Evolutionary conservation across 2,888 invertebrate species (phyloP).

Genomic region (Dione juno): DNA sequence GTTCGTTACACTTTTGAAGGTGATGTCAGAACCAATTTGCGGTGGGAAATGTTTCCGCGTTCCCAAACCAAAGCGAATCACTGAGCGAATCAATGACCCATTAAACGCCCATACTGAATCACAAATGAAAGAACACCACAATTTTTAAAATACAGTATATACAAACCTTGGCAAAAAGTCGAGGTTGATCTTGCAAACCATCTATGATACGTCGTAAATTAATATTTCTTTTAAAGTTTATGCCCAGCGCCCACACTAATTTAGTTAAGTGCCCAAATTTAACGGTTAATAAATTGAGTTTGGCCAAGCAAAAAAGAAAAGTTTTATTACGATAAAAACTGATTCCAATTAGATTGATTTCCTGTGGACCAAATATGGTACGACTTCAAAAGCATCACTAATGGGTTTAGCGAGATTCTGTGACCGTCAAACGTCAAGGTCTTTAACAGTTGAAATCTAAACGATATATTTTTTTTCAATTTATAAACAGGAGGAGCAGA

Average conservation of each 20-base stretch:
- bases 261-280: constrained; percentile 28
- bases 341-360: constrained; percentile 28
- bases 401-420: constrained; percentile 29
- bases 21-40: constrained; percentile 60
- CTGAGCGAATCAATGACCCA: constrained; percentile 59
- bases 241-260: constrained; percentile 34
- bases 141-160: constrained; percentile 52
- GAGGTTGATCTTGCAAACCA: constrained; percentile 38
- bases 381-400: constrained; percentile 32
- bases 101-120: constrained; percentile 73
- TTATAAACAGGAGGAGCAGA: constrained; percentile 16
- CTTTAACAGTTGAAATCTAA: constrained; percentile 48
- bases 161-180: constrained; percentile 45
- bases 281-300: constrained; percentile 28
- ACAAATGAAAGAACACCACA: constrained; percentile 55
- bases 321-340: constrained; percentile 25
- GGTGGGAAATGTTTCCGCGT: constrained; percentile 62
- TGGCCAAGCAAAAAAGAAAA: constrained; percentile 27
- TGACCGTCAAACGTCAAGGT: constrained; percentile 55
- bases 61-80: constrained; percentile 62
- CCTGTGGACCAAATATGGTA: constrained; percentile 32
- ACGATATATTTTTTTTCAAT: constrained; percentile 42
- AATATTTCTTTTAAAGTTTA: constrained; percentile 29
- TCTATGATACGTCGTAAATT: constrained; percentile 39
- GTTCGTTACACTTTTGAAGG: constrained; percentile 54